Evolutionary conservation across 1,140 invertebrate genomes (phyloP).

Genomic region (Pectinophora gossypiella): DNA sequence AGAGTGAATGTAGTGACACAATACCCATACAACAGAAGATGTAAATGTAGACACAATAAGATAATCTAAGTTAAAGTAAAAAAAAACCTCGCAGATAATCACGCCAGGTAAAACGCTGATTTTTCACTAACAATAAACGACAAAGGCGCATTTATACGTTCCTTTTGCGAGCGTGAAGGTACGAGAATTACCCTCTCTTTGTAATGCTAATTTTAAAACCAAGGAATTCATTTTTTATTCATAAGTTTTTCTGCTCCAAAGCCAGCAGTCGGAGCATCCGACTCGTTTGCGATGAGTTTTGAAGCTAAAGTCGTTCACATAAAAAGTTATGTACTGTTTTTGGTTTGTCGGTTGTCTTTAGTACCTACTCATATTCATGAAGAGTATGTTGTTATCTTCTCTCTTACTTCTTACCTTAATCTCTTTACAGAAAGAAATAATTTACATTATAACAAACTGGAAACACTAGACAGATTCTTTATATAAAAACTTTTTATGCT

Average conservation of each 20-base stretch:
- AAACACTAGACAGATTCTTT: too few relatives aligned
- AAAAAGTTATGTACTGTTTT: slow-evolving; percentile 26
- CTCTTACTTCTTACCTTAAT: too few relatives aligned
- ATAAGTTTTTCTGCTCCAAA: slow-evolving; percentile 71
- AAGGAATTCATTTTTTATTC: slow-evolving; percentile 75
- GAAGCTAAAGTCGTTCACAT: slow-evolving; percentile 23
- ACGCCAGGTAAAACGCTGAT: slow-evolving; percentile 40
- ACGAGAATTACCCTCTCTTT: slow-evolving; percentile 71
- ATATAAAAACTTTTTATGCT: too few relatives aligned
- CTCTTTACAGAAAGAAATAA: too few relatives aligned
- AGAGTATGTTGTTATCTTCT: too few relatives aligned
- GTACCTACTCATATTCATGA: too few relatives aligned
- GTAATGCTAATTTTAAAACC: slow-evolving; percentile 74
- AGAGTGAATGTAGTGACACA: too few relatives aligned
- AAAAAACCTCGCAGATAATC: background rate
- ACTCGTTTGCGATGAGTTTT: slow-evolving; percentile 60
- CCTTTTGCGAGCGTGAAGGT: slow-evolving; percentile 62
- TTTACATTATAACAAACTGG: too few relatives aligned
- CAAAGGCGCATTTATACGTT: slow-evolving; percentile 59
- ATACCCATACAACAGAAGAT: too few relatives aligned
- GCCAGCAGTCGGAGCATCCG: slow-evolving; percentile 61
- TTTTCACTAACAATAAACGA: slow-evolving; percentile 61
- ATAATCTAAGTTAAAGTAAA: background rate
- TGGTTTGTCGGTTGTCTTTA: too few relatives aligned
- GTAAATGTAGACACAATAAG: too few relatives aligned